Base-by-base conservation (phyloP, 2,113 vertebrate genomes). In the Rhombomys opimus region DNA sequence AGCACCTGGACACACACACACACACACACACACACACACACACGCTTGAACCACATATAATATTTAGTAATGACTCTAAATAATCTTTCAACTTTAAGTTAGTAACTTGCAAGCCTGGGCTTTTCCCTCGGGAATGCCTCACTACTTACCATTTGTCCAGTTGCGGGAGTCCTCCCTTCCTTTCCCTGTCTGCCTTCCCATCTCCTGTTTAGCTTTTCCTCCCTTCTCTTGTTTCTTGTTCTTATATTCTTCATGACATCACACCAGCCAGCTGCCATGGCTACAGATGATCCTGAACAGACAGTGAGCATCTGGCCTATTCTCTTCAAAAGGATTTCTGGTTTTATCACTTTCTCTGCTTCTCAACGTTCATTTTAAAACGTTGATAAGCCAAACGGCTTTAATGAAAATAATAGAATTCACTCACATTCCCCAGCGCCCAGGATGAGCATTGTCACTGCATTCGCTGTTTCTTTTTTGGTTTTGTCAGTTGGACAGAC, bases 281-380 rank as follows among this genome's bases (percentile, higher is more conserved):
- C 27, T 41, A 2, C 54, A 54, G 17, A 54, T 84, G 46, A 54
- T 46, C 10, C 61, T 82, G 87, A 86, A 76, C 68, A 82, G 67
- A 81, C 63, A 18, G 15, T 65, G 93, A 81, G 59, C 27, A 86
- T 86, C 82, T 46, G 65, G 4, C 35, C 59, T 90, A 67, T 78
- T 82, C 11, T 81, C 89, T 94, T 54, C 23, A 22, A 68, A 46
- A 22, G 63, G 94, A 76, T 87, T 91, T 94, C 81, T 80, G 38
- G 63, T 95, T 12, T 89, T 46, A 75, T 87, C 50, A 2, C 63
- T 94, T 13, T 86, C 32, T 96, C 92, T 96, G 12, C 52, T 93
- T 94, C 63, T 77, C 77, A 81, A 80, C 75, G 18, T 82, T 75
- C 93, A 80, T 3, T 70, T 93, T 82, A 14, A 87, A 94, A 88